Evolutionary conservation across 2,113 vertebrate species (phyloP).

Genomic region (Fregetta grallaria): DNA sequence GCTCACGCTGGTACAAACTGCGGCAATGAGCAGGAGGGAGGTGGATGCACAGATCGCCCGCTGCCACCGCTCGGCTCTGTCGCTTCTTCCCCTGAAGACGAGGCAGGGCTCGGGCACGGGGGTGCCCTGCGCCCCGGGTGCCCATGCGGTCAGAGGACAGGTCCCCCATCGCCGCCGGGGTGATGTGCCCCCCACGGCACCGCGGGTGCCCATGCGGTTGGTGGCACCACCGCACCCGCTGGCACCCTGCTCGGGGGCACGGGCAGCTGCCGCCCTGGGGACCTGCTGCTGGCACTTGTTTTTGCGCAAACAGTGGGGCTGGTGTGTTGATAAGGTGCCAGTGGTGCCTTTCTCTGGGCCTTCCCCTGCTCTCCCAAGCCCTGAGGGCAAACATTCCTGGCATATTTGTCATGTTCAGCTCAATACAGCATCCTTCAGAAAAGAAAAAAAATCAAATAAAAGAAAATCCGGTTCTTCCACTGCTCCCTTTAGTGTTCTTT

Average conservation of each 20-base stretch:
- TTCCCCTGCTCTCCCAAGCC: constrained; percentile 46
- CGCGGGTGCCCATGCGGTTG: fast-evolving
- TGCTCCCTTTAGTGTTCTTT: neutral
- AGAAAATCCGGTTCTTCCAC: constrained; percentile 63
- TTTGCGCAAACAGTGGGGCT: neutral
- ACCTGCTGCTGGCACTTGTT: neutral
- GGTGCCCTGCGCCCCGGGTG: neutral
- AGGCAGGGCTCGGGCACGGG: neutral
- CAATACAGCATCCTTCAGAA: constrained; percentile 53
- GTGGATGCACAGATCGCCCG: fast-evolving
- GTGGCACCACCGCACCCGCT: neutral
- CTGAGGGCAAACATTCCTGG: constrained; percentile 64
- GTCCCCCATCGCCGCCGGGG: fast-evolving
- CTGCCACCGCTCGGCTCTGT: neutral
- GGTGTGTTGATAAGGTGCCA: constrained; percentile 32
- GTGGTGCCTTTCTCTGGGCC: constrained; percentile 14
- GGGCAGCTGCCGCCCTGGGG: neutral
- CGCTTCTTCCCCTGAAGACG: neutral
- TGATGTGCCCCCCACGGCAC: neutral
- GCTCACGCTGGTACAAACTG: neutral
- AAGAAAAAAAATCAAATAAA: constrained; percentile 41
- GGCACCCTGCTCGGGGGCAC: neutral
- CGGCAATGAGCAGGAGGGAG: neutral
- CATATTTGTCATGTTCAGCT: constrained; percentile 61
- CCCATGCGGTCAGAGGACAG: too few relatives aligned